phyloP scores from a whole-genome alignment of 2,113 vertebrate genomes.

The Galbula dea region DNA sequence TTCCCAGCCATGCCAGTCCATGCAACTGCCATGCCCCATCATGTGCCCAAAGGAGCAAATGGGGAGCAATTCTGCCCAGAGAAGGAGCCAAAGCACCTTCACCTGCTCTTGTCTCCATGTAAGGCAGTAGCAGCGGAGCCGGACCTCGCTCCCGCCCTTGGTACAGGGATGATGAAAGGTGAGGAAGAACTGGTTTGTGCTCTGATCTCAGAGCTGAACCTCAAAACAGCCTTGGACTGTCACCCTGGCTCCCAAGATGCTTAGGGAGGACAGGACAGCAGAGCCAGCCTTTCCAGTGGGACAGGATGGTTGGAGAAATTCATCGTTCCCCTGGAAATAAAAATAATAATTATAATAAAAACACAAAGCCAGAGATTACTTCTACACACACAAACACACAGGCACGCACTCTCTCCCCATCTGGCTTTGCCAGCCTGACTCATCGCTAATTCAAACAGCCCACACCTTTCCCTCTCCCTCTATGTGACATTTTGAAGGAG shows the following conservation, averaged over 20 bases:
- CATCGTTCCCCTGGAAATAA: slow-evolving; percentile 66
- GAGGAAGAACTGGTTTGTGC: slow-evolving; percentile 58
- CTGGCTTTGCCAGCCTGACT: slow-evolving; percentile 65
- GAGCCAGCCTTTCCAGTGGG: slow-evolving; percentile 67
- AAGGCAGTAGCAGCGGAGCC: not conserved
- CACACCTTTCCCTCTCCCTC: slow-evolving; percentile 64
- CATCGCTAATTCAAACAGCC: slow-evolving; percentile 69
- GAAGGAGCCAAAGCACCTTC: not conserved
- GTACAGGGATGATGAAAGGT: slow-evolving; percentile 25
- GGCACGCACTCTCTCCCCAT: slow-evolving; percentile 66
- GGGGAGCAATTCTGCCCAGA: not conserved
- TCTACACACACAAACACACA: slow-evolving; percentile 56
- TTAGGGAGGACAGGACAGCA: slow-evolving; percentile 45
- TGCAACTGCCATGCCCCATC: not conserved
- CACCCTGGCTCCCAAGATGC: slow-evolving; percentile 34
- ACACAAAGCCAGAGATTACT: slow-evolving; percentile 67
- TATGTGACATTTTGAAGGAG: not conserved
- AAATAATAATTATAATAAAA: slow-evolving; percentile 69
- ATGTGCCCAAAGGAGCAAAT: not conserved
- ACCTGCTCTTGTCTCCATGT: not conserved
- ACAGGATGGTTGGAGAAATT: slow-evolving; percentile 64
- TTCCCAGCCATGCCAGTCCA: not conserved
- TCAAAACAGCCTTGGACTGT: slow-evolving; percentile 34
- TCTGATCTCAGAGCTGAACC: slow-evolving; percentile 58
- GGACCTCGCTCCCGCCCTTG: slow-evolving; percentile 3